phyloP scores from a whole-genome alignment of 2,113 vertebrate genomes.

The Heterotilapia buettikoferi region DNA sequence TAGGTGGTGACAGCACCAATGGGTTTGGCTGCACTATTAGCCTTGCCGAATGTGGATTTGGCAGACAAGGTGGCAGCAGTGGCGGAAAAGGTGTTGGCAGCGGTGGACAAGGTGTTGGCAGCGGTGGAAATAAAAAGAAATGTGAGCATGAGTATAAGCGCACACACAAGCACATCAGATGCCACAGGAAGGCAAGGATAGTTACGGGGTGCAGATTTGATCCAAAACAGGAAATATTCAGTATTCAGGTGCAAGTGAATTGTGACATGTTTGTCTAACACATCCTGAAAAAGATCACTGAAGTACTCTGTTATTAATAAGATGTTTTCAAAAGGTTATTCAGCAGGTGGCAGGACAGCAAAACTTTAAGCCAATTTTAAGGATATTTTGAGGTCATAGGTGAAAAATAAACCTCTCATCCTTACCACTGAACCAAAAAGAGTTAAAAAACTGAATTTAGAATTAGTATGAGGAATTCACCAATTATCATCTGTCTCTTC shows the following conservation, averaged over 20 bases:
- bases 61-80: no score
- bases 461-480: background rate
- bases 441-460: background rate
- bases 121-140: no score
- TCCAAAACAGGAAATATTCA: background rate
- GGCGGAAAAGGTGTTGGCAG: no score
- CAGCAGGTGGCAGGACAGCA: background rate
- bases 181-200: conserved; percentile 47
- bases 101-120: no score
- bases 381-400: background rate
- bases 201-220: conserved; percentile 2
- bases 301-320: background rate
- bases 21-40: no score
- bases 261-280: background rate
- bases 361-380: background rate
- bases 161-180: background rate
- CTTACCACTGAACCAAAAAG: background rate
- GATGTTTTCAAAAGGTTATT: background rate
- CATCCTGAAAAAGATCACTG: background rate
- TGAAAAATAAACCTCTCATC: background rate
- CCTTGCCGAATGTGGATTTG: no score
- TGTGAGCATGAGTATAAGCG: no score
- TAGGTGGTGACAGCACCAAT: no score
- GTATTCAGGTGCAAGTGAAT: background rate
- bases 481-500: background rate